These are phyloP conservation scores for Taeniopygia guttata DNA, from an alignment of 2,797 vertebrate species.

Conservation along the genomic window DNA sequence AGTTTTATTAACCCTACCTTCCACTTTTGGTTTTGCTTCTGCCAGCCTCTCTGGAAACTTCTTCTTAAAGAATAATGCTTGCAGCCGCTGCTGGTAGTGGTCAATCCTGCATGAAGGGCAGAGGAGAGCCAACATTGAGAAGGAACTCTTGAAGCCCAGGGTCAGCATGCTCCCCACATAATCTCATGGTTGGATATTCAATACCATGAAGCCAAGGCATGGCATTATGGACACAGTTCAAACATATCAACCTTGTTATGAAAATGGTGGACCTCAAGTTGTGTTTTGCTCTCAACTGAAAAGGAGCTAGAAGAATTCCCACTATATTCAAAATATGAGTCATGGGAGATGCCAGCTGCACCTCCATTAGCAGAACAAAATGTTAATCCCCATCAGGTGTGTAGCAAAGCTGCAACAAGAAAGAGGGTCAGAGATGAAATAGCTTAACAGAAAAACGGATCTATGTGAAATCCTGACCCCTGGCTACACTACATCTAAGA, in stretches of 20 bases:
- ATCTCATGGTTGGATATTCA: neutral
- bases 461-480: neutral
- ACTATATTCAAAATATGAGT: neutral
- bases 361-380: neutral
- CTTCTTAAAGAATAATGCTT: constrained; percentile 97
- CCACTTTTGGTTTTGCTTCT: constrained; percentile 94
- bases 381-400: neutral
- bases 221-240: neutral
- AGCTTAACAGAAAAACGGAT: neutral
- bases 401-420: neutral
- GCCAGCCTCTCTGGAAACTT: constrained; percentile 94
- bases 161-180: neutral
- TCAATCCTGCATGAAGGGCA: constrained; percentile 83
- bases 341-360: neutral
- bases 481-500: neutral
- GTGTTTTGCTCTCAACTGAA: neutral
- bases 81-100: constrained; percentile 94
- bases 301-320: neutral
- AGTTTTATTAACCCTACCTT: constrained; percentile 78
- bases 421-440: neutral
- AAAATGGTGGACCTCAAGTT: neutral
- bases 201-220: neutral
- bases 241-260: neutral
- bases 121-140: neutral
- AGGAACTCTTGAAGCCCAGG: neutral